Base-by-base conservation (phyloP, 2,797 vertebrate species). In the Pipistrellus nathusii region DNA sequence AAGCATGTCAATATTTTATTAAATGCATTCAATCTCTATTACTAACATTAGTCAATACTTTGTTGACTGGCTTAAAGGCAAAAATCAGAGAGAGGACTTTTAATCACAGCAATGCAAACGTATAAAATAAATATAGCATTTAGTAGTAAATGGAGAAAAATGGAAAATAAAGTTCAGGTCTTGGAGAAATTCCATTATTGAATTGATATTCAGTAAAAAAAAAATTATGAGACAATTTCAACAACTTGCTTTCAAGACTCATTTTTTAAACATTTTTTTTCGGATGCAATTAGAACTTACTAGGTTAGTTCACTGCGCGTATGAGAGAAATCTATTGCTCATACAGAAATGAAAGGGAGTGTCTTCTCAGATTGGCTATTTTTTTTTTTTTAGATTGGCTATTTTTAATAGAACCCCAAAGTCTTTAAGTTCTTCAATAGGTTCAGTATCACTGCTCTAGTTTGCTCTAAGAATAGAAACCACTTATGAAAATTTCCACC, bases 391-490 rank as follows among this genome's bases (percentile, higher is more conserved):
- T 35, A 95, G 76, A 78, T 8, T 20, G 0, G 30, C 55, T 71
- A 15, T 53, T 76, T 91, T 83, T 72, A 73, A 78, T 59, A 82
- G 41, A 85, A 57, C 0, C 53, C 55, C 73, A 44, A 48, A 81
- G 25, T 48, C 85, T 46, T 76, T 76, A 91, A 81, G 38, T 13
- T 73, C 30, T 59, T 66, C 53, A 53, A 57, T 23, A 62, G 23
- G 18, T 84, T 81, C 23, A 59, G 25, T 20, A 77, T 41, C 10
- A 30, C 27, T 73, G 7, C 41, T 68, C 73, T 35, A n/a, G 25
- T 73, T 53, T 90, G 90, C 38, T 83, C 64, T 41, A 90, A 78
- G 41, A 84, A 86, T 30, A 93, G 12, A 27, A 95, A 83, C 5
- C 2, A 30, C 51, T 87, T 75, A 75, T 12, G 41, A 51, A 57